phyloP scores from a whole-genome alignment of 2,888 invertebrate species.

The Lacanobia oleracea region DNA sequence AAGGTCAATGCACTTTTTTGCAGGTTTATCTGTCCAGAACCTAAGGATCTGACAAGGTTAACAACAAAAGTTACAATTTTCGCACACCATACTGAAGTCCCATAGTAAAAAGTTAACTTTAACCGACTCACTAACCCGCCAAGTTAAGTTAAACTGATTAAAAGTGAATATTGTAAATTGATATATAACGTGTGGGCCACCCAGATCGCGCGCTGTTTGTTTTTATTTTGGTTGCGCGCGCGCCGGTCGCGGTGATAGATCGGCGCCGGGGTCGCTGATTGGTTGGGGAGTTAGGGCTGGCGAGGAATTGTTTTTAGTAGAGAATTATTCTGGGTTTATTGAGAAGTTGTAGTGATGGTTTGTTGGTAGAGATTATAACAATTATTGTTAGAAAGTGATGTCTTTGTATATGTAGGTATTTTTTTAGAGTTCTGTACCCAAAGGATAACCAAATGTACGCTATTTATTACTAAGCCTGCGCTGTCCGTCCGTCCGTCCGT shows the following conservation, averaged over 20 bases:
- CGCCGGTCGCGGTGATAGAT: slow-evolving; percentile 77
- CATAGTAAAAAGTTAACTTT: slow-evolving; percentile 28
- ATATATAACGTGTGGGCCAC: slow-evolving; percentile 84
- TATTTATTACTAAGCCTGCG: no score
- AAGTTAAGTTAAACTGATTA: slow-evolving; percentile 63
- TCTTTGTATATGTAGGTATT: no score
- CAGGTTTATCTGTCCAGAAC: no score
- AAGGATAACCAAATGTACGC: no score
- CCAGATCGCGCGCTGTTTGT: slow-evolving; percentile 78
- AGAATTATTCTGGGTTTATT: no score
- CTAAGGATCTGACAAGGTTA: no score
- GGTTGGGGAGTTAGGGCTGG: slow-evolving; percentile 77
- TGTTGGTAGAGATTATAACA: no score
- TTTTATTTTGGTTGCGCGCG: slow-evolving; percentile 73
- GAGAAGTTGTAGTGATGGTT: no score
- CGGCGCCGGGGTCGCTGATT: slow-evolving; percentile 78
- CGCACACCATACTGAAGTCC: slow-evolving; percentile 1
- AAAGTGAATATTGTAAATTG: slow-evolving; percentile 83
- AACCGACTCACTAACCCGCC: slow-evolving; percentile 52
- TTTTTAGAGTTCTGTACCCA: no score
- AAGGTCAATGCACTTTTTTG: no score
- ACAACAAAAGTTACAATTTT: neutral
- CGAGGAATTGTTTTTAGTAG: slow-evolving; percentile 14
- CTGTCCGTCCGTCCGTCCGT: no score
- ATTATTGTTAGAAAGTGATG: no score